Evolutionary conservation across 2,888 invertebrate genomes (phyloP), one percentile per base, ranked within the genome.

Genomic region (Scotopteryx bipunctaria): DNA sequence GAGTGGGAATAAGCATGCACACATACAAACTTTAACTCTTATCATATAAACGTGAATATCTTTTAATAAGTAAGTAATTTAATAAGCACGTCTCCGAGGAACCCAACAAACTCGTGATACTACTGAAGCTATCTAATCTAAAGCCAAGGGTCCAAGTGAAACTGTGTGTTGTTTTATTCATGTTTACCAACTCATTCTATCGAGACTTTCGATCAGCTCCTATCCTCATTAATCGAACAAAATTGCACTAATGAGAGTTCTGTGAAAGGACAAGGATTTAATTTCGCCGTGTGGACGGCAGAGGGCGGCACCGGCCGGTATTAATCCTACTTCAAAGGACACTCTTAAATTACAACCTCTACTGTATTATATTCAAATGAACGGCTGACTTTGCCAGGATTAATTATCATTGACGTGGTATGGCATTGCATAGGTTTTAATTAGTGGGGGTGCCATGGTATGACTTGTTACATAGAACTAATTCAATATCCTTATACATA

Each of bases 321-420:
- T 76, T 88, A 88, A 88, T 88, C 87, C 80, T 63, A 88, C 89
- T 82, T 88, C 88, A 88, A 88, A 88, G 89, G 85, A 74, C 74
- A 74, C 61, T 64, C 69, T 79, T 71, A 75, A 81, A 83, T 83
- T 84, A 79, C 74, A 77, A 61, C 69, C 75, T 71, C 68, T 72
- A 63, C 51, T 64, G 66, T 66, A 70, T 69, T 69, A 67, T 69
- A 73, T 77, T 70, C 66, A 73, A 76, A 76, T 76, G 69, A 72
- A 71, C 56, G 61, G 56, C 68, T 64, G 73, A 69, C 67, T 60
- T 68, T 59, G 54, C 45, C 45, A 35, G 63, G 66, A 69, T 77
- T 76, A 71, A 75, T 77, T 75, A 77, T 70, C 72, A 69, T 55
- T 53, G 64, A 65, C 60, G 51, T 51, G 48, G 47, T 41, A 55